Conservation (phyloP, 2,797 vertebrate species). For the Coregonus sp. region DNA sequence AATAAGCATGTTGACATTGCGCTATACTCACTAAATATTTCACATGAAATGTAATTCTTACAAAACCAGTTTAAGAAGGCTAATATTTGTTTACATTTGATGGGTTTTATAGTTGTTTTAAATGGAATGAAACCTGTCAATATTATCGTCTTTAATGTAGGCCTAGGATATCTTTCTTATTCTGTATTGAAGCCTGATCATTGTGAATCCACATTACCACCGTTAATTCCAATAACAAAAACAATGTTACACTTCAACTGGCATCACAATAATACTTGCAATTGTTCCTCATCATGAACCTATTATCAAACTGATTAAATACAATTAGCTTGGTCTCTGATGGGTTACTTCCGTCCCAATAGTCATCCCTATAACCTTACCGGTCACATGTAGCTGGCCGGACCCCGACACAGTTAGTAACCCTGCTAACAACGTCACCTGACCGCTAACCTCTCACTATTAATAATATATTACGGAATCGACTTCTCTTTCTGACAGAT, state of each 20-base stretch:
- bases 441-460: conserved; percentile 70
- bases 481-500: conserved; percentile 76
- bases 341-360: conserved; percentile 29
- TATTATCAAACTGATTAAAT: conserved; percentile 60
- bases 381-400: conserved; percentile 62
- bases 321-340: conserved; percentile 55
- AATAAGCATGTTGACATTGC: background rate
- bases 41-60: background rate
- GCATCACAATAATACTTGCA: conserved; percentile 30
- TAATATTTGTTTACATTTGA: background rate
- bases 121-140: background rate
- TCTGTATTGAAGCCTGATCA: background rate
- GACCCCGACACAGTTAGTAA: conserved; percentile 43
- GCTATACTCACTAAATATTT: background rate
- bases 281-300: conserved; percentile 33
- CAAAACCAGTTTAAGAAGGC: too few species aligned
- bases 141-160: background rate
- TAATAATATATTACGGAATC: conserved; percentile 86
- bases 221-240: background rate
- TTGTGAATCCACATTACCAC: background rate
- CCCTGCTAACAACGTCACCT: conserved; percentile 49
- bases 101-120: background rate
- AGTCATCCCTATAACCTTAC: conserved; percentile 51
- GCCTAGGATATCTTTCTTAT: background rate
- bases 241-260: background rate